Percentiles rank a stretch among this genome's conserved stretches.
Conservation (phyloP, 2,888 invertebrate genomes). For the Drosophila sordidula region DNA sequence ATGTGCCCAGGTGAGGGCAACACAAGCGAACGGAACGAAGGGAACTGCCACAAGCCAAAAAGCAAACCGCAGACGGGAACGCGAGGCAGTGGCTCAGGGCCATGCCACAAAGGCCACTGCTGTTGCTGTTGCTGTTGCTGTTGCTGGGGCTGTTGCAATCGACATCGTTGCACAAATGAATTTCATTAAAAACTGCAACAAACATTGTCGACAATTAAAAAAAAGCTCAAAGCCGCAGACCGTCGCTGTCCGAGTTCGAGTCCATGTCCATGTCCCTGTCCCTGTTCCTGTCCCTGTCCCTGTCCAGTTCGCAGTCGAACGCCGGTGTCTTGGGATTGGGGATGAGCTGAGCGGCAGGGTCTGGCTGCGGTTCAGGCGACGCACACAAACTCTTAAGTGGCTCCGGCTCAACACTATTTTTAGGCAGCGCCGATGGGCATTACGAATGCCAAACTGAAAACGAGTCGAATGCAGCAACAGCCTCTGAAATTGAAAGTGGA, state of each 20-base stretch:
- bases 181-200: conserved; percentile 79
- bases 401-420: conserved; percentile 62
- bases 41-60: conserved; percentile 28
- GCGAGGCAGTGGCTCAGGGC: conserved; percentile 47
- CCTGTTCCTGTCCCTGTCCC: conserved; percentile 21
- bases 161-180: conserved; percentile 70
- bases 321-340: conserved; percentile 51
- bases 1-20: conserved; percentile 48
- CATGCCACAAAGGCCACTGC: conserved; percentile 28
- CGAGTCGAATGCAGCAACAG: conserved; percentile 44
- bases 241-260: conserved; percentile 41
- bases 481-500: conserved; percentile 81
- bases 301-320: conserved; percentile 28
- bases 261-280: conserved; percentile 11
- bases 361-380: conserved; percentile 23
- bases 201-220: conserved; percentile 81
- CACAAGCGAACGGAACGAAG: conserved; percentile 14
- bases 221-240: conserved; percentile 62
- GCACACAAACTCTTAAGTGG: conserved; percentile 63
- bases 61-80: conserved; percentile 54
- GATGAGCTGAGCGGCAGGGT: conserved; percentile 57
- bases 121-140: conserved; percentile 23
- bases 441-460: conserved; percentile 45
- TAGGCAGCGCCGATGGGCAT: conserved; percentile 53
- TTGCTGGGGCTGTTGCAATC: conserved; percentile 43